phyloP scores from a whole-genome alignment of 2,797 vertebrate genomes.

The Heterohyrax brucei region DNA sequence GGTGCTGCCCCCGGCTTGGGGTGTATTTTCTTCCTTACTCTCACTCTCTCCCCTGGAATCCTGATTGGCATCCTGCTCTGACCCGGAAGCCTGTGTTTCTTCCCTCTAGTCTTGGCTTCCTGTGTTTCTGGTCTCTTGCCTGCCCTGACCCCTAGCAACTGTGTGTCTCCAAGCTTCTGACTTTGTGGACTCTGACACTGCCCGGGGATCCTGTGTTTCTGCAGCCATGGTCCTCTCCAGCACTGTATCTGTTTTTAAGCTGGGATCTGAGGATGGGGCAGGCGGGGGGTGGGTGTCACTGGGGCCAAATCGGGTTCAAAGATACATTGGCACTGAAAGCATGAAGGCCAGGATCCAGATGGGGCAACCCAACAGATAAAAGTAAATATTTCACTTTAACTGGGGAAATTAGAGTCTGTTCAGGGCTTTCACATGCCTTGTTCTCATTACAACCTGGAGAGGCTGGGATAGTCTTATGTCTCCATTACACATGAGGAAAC shows the following conservation, averaged over 20 bases:
- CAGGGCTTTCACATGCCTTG: neutral
- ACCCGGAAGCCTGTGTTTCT: slow-evolving; percentile 16
- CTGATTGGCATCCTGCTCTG: neutral
- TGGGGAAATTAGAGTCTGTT: neutral
- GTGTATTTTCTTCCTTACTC: neutral
- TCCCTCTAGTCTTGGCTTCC: slow-evolving; percentile 17
- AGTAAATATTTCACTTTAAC: neutral
- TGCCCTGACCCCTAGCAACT: neutral
- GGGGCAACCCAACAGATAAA: neutral
- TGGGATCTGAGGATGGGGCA: neutral
- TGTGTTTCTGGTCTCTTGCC: neutral
- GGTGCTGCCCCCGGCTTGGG: neutral
- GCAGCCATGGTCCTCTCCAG: neutral
- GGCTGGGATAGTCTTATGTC: neutral
- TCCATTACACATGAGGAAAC: slow-evolving; percentile 11
- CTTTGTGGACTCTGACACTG: neutral
- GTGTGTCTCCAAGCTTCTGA: neutral
- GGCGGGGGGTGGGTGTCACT: neutral
- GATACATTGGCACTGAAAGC: neutral
- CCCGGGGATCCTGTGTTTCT: neutral
- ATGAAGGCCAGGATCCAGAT: neutral
- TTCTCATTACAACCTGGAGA: neutral
- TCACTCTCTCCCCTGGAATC: slow-evolving; percentile 13
- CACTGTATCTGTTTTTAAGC: neutral
- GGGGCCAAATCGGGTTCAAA: neutral